Evolutionary conservation across 2,113 vertebrate species (phyloP).

Genomic region (Apistogramma diplotaenia): DNA sequence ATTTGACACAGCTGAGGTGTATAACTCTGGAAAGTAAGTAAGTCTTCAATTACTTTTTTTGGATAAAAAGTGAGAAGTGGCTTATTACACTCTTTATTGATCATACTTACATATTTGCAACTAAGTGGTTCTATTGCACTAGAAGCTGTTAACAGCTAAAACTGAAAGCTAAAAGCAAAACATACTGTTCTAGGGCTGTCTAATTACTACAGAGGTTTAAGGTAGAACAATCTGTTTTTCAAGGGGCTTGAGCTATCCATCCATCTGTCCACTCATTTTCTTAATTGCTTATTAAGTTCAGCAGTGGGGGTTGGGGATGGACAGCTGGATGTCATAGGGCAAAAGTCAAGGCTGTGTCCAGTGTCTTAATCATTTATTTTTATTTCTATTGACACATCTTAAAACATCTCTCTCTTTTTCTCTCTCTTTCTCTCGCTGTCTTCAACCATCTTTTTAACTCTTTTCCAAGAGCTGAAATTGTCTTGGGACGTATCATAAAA

Average conservation of each 20-base stretch:
- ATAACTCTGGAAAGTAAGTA: slow-evolving; percentile 89
- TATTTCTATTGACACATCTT: neutral
- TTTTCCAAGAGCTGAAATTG: slow-evolving; percentile 81
- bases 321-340: neutral
- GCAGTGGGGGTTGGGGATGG: neutral
- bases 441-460: neutral
- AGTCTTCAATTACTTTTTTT: neutral
- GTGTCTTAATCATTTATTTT: neutral
- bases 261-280: neutral
- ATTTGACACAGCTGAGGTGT: slow-evolving; percentile 93
- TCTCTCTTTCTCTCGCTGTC: neutral
- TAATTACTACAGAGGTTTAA: neutral
- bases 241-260: neutral
- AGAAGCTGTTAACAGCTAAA: neutral
- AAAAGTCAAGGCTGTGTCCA: neutral
- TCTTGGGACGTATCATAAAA: slow-evolving; percentile 91
- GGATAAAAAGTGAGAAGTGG: neutral
- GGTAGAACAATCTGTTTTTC: neutral
- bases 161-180: no score
- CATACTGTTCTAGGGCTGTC: neutral
- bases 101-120: neutral
- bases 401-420: no score
- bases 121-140: neutral
- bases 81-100: neutral
- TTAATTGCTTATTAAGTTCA: neutral